Conservation (phyloP, 2,113 vertebrate genomes). For the Labeo rohita region DNA sequence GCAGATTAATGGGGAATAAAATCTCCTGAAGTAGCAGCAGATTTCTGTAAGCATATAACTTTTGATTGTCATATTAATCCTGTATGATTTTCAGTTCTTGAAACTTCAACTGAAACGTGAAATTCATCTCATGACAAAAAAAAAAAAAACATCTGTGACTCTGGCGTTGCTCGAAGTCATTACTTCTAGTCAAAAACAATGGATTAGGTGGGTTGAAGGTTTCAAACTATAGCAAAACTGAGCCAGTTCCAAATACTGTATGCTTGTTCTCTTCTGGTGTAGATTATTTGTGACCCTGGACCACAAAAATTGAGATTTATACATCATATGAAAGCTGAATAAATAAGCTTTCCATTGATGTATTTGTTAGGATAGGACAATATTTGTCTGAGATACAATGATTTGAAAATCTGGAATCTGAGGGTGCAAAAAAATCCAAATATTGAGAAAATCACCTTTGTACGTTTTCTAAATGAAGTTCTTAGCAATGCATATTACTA, state of each 20-base stretch:
- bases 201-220: background rate
- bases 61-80: slow-evolving; percentile 3
- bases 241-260: background rate
- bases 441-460: no score
- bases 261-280: background rate
- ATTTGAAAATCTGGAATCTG: no score
- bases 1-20: background rate
- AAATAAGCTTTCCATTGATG: no score
- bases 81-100: background rate
- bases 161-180: background rate
- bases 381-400: no score
- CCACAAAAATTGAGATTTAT: no score
- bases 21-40: background rate
- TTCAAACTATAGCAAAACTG: background rate
- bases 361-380: no score
- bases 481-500: no score
- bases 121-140: background rate
- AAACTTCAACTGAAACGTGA: background rate
- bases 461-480: no score
- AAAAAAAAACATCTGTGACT: background rate
- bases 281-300: no score
- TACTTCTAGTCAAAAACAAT: background rate
- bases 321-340: no score
- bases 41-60: background rate
- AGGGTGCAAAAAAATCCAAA: no score